Evolutionary conservation across 2,888 invertebrate species (phyloP), one percentile per base, ranked within the genome.

Genomic region (Pachydiplax longipennis): DNA sequence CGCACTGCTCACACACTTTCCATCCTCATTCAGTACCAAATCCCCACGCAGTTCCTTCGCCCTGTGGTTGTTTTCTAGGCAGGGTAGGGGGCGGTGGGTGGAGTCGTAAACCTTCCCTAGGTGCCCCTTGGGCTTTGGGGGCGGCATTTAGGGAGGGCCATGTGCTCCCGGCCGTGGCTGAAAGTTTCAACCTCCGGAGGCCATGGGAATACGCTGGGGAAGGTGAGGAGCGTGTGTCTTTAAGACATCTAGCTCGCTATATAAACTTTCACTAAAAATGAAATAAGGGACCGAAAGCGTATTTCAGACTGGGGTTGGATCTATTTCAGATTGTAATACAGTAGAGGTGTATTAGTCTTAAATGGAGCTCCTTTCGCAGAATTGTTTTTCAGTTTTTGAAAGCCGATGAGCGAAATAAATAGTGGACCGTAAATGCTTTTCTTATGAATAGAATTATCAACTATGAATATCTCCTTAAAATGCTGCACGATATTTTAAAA

Each of bases 171-270:
- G 53, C 58, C 83, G 31, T 83, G 83, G 83, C 53, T 5, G 83
- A 83, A 83, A 83, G 83, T 83, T 83, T 48, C 83, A 53, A 83
- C 83, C 83, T 83, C 31, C 18, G 58, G 83, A 44, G 44, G 44
- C 44, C 44, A 5, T 12, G 22, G 35, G 13, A 53, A 58, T 35
- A 58, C 15, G 35, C 31, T 2, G 31, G 53, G 83, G 83, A 53
- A 82, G 48, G 18, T 35, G 13, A 13, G 13, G 81, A 12, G 35
- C 40, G 81, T 82, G 83, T 83, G 58, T 83, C 82, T 83, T 83
- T 83, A 83, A 83, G 83, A 83, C 83, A 83, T 83, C 53, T 31
- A 31, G 58, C 53, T 31, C 58, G 83, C n/a, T 83, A 53, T 58
- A 58, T 83, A 83, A 83, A 58, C 83, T 83, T 58, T 58, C 83